Evolutionary conservation across 2,888 invertebrate species (phyloP).

Genomic region (Seira sanloemensis): DNA sequence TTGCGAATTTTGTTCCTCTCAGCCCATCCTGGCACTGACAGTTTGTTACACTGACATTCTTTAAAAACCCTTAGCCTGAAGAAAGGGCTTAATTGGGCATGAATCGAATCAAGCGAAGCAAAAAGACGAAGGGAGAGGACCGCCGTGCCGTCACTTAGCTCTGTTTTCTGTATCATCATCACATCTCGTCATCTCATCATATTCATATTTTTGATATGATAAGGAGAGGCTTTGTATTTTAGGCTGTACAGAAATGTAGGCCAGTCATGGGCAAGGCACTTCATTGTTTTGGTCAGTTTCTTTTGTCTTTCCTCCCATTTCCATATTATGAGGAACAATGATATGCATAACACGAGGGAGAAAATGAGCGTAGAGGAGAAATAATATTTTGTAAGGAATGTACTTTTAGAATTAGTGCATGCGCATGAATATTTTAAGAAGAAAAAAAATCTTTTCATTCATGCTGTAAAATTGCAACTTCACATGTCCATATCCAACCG

Average conservation of each 20-base stretch:
- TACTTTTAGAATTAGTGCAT: slow-evolving; percentile 3
- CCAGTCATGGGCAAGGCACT: slow-evolving; percentile 60
- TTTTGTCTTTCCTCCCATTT: slow-evolving; percentile 47
- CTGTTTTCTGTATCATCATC: slow-evolving; percentile 22
- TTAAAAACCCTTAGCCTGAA: slow-evolving; percentile 33
- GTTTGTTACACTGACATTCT: slow-evolving; percentile 31
- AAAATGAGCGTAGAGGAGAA: background rate
- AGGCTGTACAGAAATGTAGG: slow-evolving; percentile 45
- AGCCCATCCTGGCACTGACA: slow-evolving; percentile 12
- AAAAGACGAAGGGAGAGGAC: slow-evolving; percentile 41
- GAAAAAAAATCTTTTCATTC: background rate
- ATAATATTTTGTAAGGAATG: slow-evolving; percentile 8
- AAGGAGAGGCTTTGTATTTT: background rate
- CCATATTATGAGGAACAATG: slow-evolving; percentile 11
- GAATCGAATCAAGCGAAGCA: slow-evolving; percentile 37
- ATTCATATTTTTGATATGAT: background rate
- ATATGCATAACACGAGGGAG: background rate
- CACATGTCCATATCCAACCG: background rate
- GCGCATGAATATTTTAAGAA: slow-evolving; percentile 2
- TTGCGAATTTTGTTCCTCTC: background rate
- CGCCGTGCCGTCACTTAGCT: slow-evolving; percentile 20
- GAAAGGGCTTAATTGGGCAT: slow-evolving; percentile 57
- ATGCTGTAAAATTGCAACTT: background rate
- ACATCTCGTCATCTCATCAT: background rate
- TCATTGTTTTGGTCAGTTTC: slow-evolving; percentile 59